Evolutionary conservation across 1,140 invertebrate species (phyloP).

Genomic region (Hyles vespertilio): DNA sequence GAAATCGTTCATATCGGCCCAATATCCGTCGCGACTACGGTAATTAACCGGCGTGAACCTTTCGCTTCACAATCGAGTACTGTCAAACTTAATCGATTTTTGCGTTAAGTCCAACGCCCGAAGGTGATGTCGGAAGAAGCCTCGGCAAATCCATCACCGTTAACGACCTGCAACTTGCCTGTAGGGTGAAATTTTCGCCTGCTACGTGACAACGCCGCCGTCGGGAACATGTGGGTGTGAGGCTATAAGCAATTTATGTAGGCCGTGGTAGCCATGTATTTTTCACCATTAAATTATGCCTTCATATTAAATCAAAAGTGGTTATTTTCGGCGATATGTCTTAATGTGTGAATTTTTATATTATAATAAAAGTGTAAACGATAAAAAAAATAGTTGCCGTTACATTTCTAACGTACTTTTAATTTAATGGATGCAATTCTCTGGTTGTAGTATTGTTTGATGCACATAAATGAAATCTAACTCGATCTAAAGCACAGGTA

Average conservation of each 20-base stretch:
- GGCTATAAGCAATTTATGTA: slow-evolving; percentile 17
- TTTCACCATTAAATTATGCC: too few species aligned
- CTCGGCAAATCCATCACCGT: slow-evolving; percentile 29
- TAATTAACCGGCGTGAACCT: slow-evolving; percentile 52
- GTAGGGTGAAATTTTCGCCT: slow-evolving; percentile 25
- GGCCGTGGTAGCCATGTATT: slow-evolving; percentile 2
- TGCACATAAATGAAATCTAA: too few species aligned
- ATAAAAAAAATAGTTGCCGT: too few species aligned
- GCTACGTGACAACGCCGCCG: slow-evolving; percentile 21
- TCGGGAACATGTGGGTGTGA: slow-evolving; percentile 16
- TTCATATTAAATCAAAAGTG: too few species aligned
- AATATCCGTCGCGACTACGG: slow-evolving; percentile 41
- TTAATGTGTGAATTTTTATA: too few species aligned
- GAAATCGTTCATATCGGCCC: slow-evolving; percentile 32
- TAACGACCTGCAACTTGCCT: slow-evolving; percentile 34
- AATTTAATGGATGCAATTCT: too few species aligned
- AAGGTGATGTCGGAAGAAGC: slow-evolving; percentile 31
- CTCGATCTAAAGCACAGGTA: slow-evolving; percentile 19
- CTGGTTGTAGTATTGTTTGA: too few species aligned
- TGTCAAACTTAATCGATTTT: slow-evolving; percentile 67
- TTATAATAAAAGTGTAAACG: too few species aligned
- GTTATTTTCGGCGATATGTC: too few species aligned
- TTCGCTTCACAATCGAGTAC: slow-evolving; percentile 46
- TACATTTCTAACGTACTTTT: too few species aligned
- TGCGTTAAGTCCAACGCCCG: slow-evolving; percentile 36